Evolutionary conservation across 2,113 vertebrate species (phyloP), one percentile per base, ranked within the genome.

Genomic region (Miniopterus natalensis): DNA sequence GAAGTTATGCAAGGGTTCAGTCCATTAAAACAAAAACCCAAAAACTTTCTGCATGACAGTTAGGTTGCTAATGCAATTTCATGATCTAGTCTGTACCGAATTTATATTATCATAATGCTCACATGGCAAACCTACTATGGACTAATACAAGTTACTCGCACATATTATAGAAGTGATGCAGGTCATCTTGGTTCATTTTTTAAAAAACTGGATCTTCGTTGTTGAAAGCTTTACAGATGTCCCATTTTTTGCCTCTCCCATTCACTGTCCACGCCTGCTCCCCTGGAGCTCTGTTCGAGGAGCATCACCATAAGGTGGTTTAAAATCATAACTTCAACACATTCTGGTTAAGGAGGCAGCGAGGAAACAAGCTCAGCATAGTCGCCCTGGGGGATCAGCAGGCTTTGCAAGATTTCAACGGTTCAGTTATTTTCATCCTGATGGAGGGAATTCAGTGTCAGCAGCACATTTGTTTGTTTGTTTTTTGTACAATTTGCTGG

Each of bases 351-450:
- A 79, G 15, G 29, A 95, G 40, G 66, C 1, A 47, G 70, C 59
- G 25, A 5, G 73, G 63, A 17, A 87, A 29, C 27, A 79, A 86
- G 45, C 75, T 86, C 40, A 88, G 42, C 8, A 13, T 78, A 51
- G 27, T 71, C 59, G 89, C 74, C 65, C 74, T 85, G 17, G 73
- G 53, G 74, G 49, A 91, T 85, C 78, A 86, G 27, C 74, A 7
- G 11, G 53, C 51, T 86, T 84, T 74, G 70, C 40, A 65, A 90
- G 57, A 95, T 89, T 93, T 91, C 57, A 74, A 68, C 0, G 2
- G 45, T 79, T 94, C 45, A 31, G 36, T 71, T 96, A 75, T 92
- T 94, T 96, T 88, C 65, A 84, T 11, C 51, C 40, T 87, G 51
- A 40, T 59, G 57, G 63, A 95, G 70, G 80, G 84, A 77, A 92